These are phyloP conservation scores for Drosophila lacteicornis DNA, from an alignment of 1,140 invertebrate species.

Conservation along the genomic window DNA sequence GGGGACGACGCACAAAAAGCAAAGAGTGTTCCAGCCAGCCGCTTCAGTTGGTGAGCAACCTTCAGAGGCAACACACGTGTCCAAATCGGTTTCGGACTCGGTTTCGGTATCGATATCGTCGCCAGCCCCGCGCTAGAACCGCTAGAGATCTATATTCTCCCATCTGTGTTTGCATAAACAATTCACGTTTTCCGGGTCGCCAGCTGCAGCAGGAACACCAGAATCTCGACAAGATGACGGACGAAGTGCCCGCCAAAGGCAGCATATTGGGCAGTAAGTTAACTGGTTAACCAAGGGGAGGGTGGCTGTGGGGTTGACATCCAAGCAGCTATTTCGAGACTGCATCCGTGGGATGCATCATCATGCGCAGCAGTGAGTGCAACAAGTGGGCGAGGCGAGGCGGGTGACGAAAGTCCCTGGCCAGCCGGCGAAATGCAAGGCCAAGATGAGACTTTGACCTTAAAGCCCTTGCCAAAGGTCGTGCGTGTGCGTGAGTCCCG, in stretches of 20 bases:
- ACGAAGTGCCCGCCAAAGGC: conserved; percentile 77
- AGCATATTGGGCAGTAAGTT: conserved; percentile 84
- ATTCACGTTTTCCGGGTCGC: conserved; percentile 30
- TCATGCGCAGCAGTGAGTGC: conserved; percentile 38
- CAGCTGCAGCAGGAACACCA: conserved; percentile 11
- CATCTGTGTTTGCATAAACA: conserved; percentile 25
- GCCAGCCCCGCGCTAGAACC: conserved; percentile 14
- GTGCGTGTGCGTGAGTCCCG: conserved; percentile 43
- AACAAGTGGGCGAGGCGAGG: conserved; percentile 60
- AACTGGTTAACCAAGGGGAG: neutral
- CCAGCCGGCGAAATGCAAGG: conserved; percentile 19
- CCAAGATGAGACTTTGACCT: conserved; percentile 66
- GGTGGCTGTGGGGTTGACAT: neutral
- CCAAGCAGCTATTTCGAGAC: conserved; percentile 35
- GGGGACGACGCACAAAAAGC: conserved; percentile 54
- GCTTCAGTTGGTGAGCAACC: conserved; percentile 71
- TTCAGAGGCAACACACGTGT: conserved; percentile 62
- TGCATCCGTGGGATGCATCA: conserved; percentile 64
- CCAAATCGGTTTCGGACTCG: conserved; percentile 6
- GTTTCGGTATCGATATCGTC: conserved; percentile 11
- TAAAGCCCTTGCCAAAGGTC: conserved; percentile 67
- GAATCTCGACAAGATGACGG: conserved; percentile 56
- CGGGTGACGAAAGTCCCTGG: conserved; percentile 38
- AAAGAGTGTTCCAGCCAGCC: conserved; percentile 60
- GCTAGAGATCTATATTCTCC: conserved; percentile 6